Base-by-base conservation (phyloP, 2,797 vertebrate species). In the Gorsachius magnificus region DNA sequence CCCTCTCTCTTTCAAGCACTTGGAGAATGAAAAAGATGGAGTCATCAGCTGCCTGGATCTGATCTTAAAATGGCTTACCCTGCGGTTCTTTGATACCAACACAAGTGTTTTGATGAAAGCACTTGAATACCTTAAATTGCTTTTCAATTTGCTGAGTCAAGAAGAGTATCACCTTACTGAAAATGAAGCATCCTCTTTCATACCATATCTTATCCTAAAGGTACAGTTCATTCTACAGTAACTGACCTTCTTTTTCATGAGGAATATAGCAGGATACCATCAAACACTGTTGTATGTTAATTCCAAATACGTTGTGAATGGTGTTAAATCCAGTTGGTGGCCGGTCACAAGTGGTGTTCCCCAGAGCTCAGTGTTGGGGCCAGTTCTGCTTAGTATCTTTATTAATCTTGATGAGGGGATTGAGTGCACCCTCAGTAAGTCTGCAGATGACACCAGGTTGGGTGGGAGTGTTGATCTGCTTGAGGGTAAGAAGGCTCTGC, bases 51-150 rank as follows among this genome's bases (percentile, higher is more conserved):
- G 99, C 90, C 97, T 99, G 96, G 99, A 99, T 98, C 98, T 99
- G 76, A 98, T 99, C 85, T 97, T 99, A 68, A 99, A 99, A 96
- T 99, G 99, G 99, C 98, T 99, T 90, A 99, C 99, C 0, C 97
- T 99, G 92, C 98, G 99, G 3, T 99, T 99, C 98, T 99, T 99
- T 80, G 99, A 99, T 97, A 99, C 99, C 45, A 99, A 99, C 96
- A 99, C 99, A 94, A 99, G 99, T 9, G 98, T 99, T 71, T 96
- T 99, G 94, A 99, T 99, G 99, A 99, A 99, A 97, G 92, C 98
- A 16, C 97, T 99, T 97, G 99, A 99, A 94, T 99, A 99, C 94
- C 98, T 99, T 63, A 99, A 99, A 96, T 95, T 99, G 80, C 97
- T 99, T 80, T 99, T 99, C 90, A 95, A 94, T 86, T 98, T 99